Evolutionary conservation across 30 jellyfish, hydroid and myxozoan genomes (phyloP), one percentile per base, ranked within the genome.

Genomic region (Cassiopea xamachana): DNA sequence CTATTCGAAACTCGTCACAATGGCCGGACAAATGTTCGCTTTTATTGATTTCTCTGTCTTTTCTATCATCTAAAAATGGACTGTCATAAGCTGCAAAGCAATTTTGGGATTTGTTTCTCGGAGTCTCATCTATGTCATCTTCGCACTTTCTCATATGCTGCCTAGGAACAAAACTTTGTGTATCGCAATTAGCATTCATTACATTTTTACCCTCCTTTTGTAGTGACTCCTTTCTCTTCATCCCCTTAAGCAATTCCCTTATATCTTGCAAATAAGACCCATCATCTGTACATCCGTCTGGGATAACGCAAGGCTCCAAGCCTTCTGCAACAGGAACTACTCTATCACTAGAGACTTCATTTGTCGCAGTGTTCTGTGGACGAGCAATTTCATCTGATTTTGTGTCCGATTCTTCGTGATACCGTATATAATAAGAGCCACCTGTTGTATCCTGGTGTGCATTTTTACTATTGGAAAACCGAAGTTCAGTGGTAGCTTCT

Each of bases 21-120:
- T 27, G 8, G 74, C 74, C 15, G 74, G 15, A 2, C 2, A 64
- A 17, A 64, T 5, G 2, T 64, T 64, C 55, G 27, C 51, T 39
- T 10, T 2, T 19, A 13, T 48, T 43, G 48, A 46, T 55, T 7
- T 51, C 80, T 1, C 82, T 75, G 7, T 73, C 47, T 16, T 7
- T n/a, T 44, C 18, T 58, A 50, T 58, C 44, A 46, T 60, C 72
- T 60, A 12, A 18, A 19, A 59, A 74, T 16, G 93, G 93, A 51
- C 60, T 73, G 7, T 1, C 48, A 64, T 49, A 62, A 2, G 76
- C n/a, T 48, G 82, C 93, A 60, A 16, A 2, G 4, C 70, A 44
- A 12, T 86, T 44, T 75, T 85, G 87, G 46, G 87, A 71, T 55
- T 71, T 14, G 6, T 45, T 17, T 7, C 58, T 69, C 12, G 77